Percentiles rank a stretch among this genome's conserved stretches.
Conservation (phyloP, 53 echinoderm and acorn worm species). For the Henricia sp. region DNA sequence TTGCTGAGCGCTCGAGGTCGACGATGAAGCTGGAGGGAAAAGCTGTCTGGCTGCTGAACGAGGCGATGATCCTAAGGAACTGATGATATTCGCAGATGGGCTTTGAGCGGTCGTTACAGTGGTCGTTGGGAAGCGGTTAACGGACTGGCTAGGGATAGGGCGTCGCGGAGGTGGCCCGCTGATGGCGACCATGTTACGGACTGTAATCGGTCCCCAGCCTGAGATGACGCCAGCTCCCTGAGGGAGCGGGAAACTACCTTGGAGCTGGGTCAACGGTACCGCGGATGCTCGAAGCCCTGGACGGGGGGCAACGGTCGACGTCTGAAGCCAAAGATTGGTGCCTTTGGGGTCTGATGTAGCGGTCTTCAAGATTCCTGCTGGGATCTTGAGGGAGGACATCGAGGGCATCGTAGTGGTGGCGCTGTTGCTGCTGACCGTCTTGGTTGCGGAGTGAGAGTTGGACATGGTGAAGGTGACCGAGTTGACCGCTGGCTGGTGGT, state of each 20-base stretch:
- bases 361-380: not conserved
- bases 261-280: slow-evolving; percentile 46
- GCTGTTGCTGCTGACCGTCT: slow-evolving; percentile 52
- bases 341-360: slow-evolving; percentile 23
- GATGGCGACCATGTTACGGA: slow-evolving; percentile 48
- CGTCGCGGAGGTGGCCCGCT: slow-evolving; percentile 27
- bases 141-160: slow-evolving; percentile 24
- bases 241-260: slow-evolving; percentile 36
- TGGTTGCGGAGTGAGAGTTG: slow-evolving; percentile 54
- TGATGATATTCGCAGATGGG: slow-evolving; percentile 44
- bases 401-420: too few species aligned
- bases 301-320: too few species aligned
- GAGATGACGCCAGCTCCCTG: slow-evolving; percentile 47
- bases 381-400: slow-evolving; percentile 17
- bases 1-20: not conserved
- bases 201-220: slow-evolving; percentile 57
- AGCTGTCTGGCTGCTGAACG: slow-evolving; percentile 60
- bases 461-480: slow-evolving; percentile 46
- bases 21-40: slow-evolving; percentile 45
- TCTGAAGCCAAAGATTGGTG: slow-evolving; percentile 23
- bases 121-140: slow-evolving; percentile 37
- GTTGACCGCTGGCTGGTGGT: slow-evolving; percentile 32
- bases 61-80: slow-evolving; percentile 53
- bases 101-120: slow-evolving; percentile 20
- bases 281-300: slow-evolving; percentile 34